Evolutionary conservation across 1,140 invertebrate species (phyloP).

Genomic region (Drosophila cardini): DNA sequence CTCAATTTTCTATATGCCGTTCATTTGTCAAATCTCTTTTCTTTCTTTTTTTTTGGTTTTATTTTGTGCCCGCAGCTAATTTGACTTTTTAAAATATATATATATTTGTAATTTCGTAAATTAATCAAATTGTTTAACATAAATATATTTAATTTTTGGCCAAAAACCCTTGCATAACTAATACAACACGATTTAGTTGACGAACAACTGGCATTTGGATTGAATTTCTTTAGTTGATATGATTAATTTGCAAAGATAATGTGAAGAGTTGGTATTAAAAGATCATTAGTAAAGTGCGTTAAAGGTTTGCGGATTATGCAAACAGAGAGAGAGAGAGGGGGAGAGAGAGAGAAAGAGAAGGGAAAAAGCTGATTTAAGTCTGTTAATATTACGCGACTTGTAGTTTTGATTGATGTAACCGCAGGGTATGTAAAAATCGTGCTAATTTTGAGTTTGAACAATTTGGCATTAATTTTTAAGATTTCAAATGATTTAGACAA

Average conservation of each 20-base stretch:
- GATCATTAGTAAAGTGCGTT: slow-evolving; percentile 57
- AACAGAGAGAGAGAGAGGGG: slow-evolving; percentile 4
- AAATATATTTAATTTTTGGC: slow-evolving; percentile 6
- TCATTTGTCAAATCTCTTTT: slow-evolving; percentile 49
- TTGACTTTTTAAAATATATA: slow-evolving; percentile 4
- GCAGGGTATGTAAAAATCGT: not conserved
- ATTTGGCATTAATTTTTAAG: not conserved
- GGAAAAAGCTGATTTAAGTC: slow-evolving; percentile 3
- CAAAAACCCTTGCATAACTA: slow-evolving; percentile 32
- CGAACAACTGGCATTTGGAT: slow-evolving; percentile 15
- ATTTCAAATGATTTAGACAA: not conserved
- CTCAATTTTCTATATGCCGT: slow-evolving; percentile 31
- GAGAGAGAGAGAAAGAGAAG: slow-evolving; percentile 9
- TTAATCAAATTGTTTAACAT: slow-evolving; percentile 30
- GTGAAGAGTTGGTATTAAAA: slow-evolving; percentile 50
- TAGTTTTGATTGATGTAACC: slow-evolving; percentile 19
- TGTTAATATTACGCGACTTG: slow-evolving; percentile 5
- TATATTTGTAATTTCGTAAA: slow-evolving; percentile 20
- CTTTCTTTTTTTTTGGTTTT: slow-evolving; percentile 22
- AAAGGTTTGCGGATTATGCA: slow-evolving; percentile 52
- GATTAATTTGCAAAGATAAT: slow-evolving; percentile 67
- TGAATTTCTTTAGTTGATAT: slow-evolving; percentile 44
- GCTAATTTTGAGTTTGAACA: not conserved
- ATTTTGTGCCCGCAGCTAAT: slow-evolving; percentile 49
- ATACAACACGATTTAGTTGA: not conserved